Evolutionary conservation across 2,113 vertebrate genomes (phyloP).

Genomic region (Pluvianellus socialis): DNA sequence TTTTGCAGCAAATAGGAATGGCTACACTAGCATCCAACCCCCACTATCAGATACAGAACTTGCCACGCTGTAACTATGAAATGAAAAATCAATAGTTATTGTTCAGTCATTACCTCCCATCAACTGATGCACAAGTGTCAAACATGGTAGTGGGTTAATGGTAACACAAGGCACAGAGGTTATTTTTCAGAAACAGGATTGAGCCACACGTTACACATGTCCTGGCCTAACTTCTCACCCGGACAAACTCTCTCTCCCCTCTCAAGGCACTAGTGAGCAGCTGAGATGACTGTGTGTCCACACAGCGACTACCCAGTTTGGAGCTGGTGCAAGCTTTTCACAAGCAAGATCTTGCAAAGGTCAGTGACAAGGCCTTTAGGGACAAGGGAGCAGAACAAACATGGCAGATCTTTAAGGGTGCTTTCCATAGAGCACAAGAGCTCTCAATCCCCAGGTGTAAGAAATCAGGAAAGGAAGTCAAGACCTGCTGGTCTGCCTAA

Average conservation of each 20-base stretch:
- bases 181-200: background rate
- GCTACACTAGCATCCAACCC: background rate
- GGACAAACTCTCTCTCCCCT: background rate
- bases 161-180: background rate
- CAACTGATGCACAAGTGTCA: background rate
- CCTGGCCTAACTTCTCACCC: background rate
- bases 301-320: background rate
- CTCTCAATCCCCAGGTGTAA: background rate
- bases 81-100: slow-evolving; percentile 53
- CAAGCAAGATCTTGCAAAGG: background rate
- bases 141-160: background rate
- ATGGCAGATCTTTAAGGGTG: background rate
- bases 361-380: background rate
- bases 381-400: background rate
- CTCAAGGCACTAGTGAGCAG: background rate
- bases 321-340: background rate
- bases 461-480: background rate
- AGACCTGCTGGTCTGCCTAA: background rate
- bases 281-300: background rate
- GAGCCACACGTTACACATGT: background rate
- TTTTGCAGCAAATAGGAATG: background rate
- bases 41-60: background rate
- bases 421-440: background rate
- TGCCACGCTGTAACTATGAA: background rate
- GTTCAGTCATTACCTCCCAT: background rate